phyloP scores from a whole-genome alignment of 2,888 invertebrate genomes.

The Tenthredo amoena region DNA sequence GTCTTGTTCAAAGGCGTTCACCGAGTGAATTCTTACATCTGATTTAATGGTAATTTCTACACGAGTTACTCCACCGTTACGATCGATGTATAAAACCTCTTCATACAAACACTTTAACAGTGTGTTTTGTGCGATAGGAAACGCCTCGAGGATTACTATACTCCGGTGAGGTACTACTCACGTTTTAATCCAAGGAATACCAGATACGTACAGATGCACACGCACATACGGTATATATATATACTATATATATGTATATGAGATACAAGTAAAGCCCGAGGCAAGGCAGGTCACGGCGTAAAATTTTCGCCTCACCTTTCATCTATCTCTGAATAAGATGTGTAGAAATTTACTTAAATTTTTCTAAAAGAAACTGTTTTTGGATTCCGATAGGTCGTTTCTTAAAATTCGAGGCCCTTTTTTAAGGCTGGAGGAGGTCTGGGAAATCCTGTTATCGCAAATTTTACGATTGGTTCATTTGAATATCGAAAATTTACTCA shows the following conservation, averaged over 20 bases:
- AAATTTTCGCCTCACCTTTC: background rate
- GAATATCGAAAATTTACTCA: too few relatives aligned
- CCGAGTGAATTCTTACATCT: slow-evolving; percentile 24
- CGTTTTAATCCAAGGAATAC: slow-evolving; percentile 1
- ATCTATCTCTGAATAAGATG: background rate
- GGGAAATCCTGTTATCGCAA: too few relatives aligned
- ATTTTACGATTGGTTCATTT: too few relatives aligned
- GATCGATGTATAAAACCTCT: background rate
- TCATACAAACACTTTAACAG: slow-evolving; percentile 14
- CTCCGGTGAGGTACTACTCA: background rate
- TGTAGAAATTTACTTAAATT: background rate
- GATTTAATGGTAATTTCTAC: slow-evolving; percentile 40
- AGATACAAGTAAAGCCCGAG: background rate
- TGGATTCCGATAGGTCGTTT: background rate
- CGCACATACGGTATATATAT: too few relatives aligned
- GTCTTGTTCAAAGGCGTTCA: slow-evolving; percentile 14
- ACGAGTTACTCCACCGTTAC: slow-evolving; percentile 27
- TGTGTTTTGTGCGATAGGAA: background rate
- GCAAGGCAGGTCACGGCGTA: slow-evolving; percentile 5
- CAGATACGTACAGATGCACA: background rate
- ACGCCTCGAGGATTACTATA: slow-evolving; percentile 21
- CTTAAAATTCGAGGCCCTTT: background rate
- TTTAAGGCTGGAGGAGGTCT: background rate
- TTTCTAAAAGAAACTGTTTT: background rate
- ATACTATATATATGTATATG: background rate